A percentile compares a stretch with the other conserved stretches of the same genome.
phyloP scores from a whole-genome alignment of 2,113 vertebrate genomes.

The Pimephales promelas region DNA sequence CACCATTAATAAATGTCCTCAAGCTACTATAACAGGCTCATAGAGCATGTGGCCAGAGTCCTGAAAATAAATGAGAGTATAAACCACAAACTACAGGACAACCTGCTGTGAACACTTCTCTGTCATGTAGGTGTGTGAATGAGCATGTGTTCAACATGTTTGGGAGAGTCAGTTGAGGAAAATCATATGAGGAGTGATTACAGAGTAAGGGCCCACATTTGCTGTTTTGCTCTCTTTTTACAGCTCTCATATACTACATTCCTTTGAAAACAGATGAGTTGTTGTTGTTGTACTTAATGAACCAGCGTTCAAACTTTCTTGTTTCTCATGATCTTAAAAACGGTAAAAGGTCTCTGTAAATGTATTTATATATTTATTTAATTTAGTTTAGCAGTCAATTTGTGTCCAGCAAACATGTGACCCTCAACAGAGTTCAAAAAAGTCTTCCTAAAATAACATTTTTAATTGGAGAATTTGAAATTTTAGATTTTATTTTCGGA shows the following conservation, averaged over 20 bases:
- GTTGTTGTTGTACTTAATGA: background rate
- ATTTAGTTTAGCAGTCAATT: too few relatives aligned
- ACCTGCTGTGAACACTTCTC: background rate
- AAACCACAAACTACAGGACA: background rate
- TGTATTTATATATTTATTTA: too few relatives aligned
- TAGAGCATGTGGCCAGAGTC: background rate
- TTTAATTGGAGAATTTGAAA: too few relatives aligned
- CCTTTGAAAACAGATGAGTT: slow-evolving; percentile 24
- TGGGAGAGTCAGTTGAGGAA: slow-evolving; percentile 5
- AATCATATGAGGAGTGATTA: slow-evolving; percentile 41
- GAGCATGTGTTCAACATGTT: background rate
- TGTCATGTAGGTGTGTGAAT: background rate
- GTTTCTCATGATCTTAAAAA: too few relatives aligned
- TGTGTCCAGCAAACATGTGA: too few relatives aligned
- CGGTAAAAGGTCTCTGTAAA: too few relatives aligned
- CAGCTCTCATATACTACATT: slow-evolving; percentile 16
- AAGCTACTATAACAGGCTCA: background rate
- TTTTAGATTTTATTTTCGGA: background rate
- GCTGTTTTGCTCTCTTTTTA: slow-evolving; percentile 38
- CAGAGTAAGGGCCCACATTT: slow-evolving; percentile 39
- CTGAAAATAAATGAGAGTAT: background rate
- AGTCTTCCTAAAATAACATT: too few relatives aligned
- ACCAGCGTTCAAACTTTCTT: too few relatives aligned
- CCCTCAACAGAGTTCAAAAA: too few relatives aligned
- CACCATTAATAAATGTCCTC: background rate